Percentiles rank a stretch among this genome's conserved stretches.
These are phyloP conservation scores for Acleris laterana DNA, from an alignment of 2,888 invertebrate species.

Conservation along the genomic window DNA sequence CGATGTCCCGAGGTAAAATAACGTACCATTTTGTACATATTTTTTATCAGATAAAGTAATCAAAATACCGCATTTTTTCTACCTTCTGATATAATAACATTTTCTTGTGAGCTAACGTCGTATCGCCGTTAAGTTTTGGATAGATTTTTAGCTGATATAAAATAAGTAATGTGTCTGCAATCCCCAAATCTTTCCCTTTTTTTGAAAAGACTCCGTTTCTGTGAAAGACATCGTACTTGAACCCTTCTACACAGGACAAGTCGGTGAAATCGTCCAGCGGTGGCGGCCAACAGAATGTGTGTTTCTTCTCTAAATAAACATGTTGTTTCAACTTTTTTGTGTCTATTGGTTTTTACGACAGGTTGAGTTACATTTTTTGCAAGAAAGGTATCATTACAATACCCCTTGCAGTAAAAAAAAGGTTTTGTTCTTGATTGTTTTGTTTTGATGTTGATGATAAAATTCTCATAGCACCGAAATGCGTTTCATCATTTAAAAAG, in stretches of 20 bases:
- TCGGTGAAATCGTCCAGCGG: conserved; percentile 64
- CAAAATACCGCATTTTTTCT: no score
- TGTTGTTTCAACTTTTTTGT: conserved; percentile 58
- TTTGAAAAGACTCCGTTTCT: conserved; percentile 2
- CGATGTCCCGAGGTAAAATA: conserved; percentile 18
- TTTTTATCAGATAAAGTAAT: neutral
- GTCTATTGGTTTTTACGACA: conserved; percentile 36
- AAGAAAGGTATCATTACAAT: conserved; percentile 70
- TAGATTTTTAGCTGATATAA: no score
- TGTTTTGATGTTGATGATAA: conserved; percentile 47
- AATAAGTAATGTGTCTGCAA: conserved; percentile 53
- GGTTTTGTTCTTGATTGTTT: conserved; percentile 43
- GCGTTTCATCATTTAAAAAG: neutral
- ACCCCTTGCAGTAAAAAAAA: conserved; percentile 47
- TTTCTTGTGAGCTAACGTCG: no score
- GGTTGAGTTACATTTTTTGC: conserved; percentile 43
- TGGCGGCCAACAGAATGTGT: conserved; percentile 56
- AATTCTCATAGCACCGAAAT: conserved; percentile 47
- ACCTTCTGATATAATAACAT: no score
- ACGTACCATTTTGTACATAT: neutral
- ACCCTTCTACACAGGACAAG: conserved; percentile 76
- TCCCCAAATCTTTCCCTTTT: conserved; percentile 28
- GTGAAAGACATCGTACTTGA: conserved; percentile 66
- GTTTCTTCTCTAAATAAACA: conserved; percentile 57
- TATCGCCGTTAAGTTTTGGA: no score